Evolutionary conservation across 2,888 invertebrate genomes (phyloP).

Genomic region (Lutraria lutraria): DNA sequence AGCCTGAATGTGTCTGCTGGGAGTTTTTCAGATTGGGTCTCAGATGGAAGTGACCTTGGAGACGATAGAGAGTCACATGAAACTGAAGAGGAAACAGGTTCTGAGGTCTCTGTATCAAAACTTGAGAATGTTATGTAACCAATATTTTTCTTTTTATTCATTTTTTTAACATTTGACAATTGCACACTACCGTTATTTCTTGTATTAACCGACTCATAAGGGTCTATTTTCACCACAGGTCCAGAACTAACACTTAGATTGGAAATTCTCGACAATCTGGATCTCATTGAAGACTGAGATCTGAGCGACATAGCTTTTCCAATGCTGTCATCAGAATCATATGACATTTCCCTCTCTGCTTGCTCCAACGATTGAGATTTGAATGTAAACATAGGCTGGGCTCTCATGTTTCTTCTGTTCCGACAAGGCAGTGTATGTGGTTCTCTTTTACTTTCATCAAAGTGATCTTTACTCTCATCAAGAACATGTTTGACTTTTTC

Average conservation of each 20-base stretch:
- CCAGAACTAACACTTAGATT: slow-evolving; percentile 57
- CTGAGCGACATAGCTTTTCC: slow-evolving; percentile 50
- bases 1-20: slow-evolving; percentile 21
- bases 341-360: slow-evolving; percentile 35
- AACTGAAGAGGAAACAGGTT: slow-evolving; percentile 58
- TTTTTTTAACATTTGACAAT: slow-evolving; percentile 5
- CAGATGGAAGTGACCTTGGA: slow-evolving; percentile 58
- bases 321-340: slow-evolving; percentile 56
- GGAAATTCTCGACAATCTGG: slow-evolving; percentile 54
- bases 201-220: slow-evolving; percentile 26
- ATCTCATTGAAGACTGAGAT: slow-evolving; percentile 56
- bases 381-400: slow-evolving; percentile 26
- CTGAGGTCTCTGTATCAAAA: slow-evolving; percentile 64
- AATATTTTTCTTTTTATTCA: slow-evolving; percentile 39
- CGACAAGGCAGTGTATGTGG: background rate
- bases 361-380: slow-evolving; percentile 44
- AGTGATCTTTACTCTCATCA: slow-evolving; percentile 36
- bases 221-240: slow-evolving; percentile 61
- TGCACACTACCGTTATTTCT: background rate
- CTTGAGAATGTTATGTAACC: slow-evolving; percentile 59
- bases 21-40: slow-evolving; percentile 52
- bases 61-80: slow-evolving; percentile 62
- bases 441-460: slow-evolving; percentile 32
- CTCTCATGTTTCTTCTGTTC: background rate
- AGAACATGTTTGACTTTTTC: background rate